Conservation (phyloP, 1,140 invertebrate genomes). For the Nephila pilipes region DNA sequence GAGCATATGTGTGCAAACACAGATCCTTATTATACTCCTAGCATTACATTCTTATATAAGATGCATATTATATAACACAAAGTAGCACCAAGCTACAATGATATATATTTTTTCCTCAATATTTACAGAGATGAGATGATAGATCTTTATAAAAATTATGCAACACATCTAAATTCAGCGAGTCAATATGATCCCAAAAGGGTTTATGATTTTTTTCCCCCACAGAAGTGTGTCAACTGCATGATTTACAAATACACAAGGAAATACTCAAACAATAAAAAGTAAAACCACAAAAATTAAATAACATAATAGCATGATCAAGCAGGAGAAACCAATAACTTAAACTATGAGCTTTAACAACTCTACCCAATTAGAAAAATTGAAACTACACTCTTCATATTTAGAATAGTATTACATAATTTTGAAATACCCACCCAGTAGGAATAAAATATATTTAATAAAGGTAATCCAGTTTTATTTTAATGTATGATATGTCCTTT, state of each 20-base stretch:
- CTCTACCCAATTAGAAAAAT: background rate
- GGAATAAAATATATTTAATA: background rate
- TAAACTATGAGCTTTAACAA: background rate
- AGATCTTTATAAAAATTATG: slow-evolving; percentile 44
- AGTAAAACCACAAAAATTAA: slow-evolving; percentile 16
- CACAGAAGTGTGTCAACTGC: background rate
- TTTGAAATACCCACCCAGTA: background rate
- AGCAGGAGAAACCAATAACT: background rate
- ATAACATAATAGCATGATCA: background rate
- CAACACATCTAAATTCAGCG: slow-evolving; percentile 52
- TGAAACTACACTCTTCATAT: background rate
- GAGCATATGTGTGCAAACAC: slow-evolving; percentile 46
- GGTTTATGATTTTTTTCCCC: background rate
- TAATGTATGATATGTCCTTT: slow-evolving; percentile 16
- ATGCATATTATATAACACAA: slow-evolving; percentile 49
- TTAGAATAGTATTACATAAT: background rate
- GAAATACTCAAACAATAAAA: background rate
- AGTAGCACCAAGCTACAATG: slow-evolving; percentile 63
- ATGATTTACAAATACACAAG: slow-evolving; percentile 18
- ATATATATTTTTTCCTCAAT: slow-evolving; percentile 16
- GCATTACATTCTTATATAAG: slow-evolving; percentile 31
- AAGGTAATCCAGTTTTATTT: background rate
- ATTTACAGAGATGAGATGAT: slow-evolving; percentile 68
- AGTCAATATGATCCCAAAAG: slow-evolving; percentile 49
- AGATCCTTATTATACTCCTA: slow-evolving; percentile 53